These are phyloP conservation scores for Urechis unicinctus DNA, from an alignment of 2,888 invertebrate genomes.

Conservation along the genomic window DNA sequence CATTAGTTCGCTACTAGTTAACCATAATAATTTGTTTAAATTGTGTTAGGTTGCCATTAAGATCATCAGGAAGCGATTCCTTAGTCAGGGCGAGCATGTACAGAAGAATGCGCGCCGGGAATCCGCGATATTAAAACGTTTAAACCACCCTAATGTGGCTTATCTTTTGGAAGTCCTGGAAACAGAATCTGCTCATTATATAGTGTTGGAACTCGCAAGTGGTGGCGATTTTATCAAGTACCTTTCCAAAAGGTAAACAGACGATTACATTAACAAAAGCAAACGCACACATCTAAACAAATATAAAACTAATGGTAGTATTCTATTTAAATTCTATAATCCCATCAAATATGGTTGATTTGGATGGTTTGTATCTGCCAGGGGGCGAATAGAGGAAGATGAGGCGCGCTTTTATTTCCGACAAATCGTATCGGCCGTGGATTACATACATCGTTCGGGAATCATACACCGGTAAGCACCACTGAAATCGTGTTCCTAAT, in stretches of 20 bases:
- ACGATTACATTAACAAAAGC: background rate
- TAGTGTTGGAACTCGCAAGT: slow-evolving; percentile 37
- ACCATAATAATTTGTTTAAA: too few species aligned
- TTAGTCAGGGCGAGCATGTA: slow-evolving; percentile 30
- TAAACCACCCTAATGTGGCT: slow-evolving; percentile 38
- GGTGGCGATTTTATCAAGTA: slow-evolving; percentile 35
- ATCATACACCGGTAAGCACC: slow-evolving; percentile 20
- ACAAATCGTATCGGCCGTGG: slow-evolving; percentile 37
- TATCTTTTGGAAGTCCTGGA: slow-evolving; percentile 42
- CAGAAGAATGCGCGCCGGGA: slow-evolving; percentile 37
- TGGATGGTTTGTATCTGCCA: background rate
- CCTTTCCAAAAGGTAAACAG: slow-evolving; percentile 21
- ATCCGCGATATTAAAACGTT: slow-evolving; percentile 34
- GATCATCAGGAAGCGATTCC: slow-evolving; percentile 34
- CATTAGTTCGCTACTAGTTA: too few species aligned
- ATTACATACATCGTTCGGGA: slow-evolving; percentile 32
- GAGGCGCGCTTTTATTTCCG: slow-evolving; percentile 33
- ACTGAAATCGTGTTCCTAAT: too few species aligned
- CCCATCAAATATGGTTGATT: background rate
- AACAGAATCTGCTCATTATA: slow-evolving; percentile 40
- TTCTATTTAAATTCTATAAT: background rate
- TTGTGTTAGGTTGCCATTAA: slow-evolving; percentile 48
- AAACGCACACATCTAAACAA: too few species aligned
- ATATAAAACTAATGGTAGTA: too few species aligned
- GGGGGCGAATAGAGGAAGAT: slow-evolving; percentile 24